Conservation (phyloP, 2,113 vertebrate species). For the Heterotilapia buettikoferi region DNA sequence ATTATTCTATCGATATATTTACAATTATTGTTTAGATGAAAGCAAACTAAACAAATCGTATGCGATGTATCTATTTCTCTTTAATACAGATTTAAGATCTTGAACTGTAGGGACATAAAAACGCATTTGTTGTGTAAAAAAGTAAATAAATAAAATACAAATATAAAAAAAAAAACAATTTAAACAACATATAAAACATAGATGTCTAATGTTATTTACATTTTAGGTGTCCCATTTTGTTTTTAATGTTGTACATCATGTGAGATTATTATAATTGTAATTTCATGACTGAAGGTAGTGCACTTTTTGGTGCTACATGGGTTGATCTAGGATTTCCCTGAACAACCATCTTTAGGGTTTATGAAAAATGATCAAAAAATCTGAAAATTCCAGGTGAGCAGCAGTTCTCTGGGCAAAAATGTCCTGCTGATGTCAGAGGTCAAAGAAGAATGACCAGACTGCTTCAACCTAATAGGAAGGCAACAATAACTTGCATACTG, state of each 20-base stretch:
- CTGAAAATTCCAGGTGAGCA: not conserved
- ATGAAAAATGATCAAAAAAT: fast-evolving
- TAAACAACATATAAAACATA: not conserved
- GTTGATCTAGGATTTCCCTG: not conserved
- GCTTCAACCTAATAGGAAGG: not conserved
- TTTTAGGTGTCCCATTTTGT: not conserved
- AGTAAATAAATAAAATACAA: fast-evolving
- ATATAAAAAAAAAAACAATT: not conserved
- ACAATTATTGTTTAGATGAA: not conserved
- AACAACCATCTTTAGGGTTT: not conserved
- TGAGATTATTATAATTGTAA: not conserved
- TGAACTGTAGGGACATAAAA: not conserved
- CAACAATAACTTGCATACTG: not conserved
- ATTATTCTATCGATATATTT: fast-evolving
- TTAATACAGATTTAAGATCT: not conserved
- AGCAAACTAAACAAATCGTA: not conserved
- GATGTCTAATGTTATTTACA: not conserved
- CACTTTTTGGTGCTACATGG: not conserved
- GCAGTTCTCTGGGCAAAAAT: not conserved
- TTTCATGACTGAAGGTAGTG: fast-evolving
- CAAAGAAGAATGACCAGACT: not conserved
- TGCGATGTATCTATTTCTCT: fast-evolving
- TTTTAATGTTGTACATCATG: not conserved
- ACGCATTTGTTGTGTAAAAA: not conserved
- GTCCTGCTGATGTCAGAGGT: not conserved